These are phyloP conservation scores for Liopterus haemorrhoidalis DNA, from an alignment of 2,888 invertebrate species.

Conservation along the genomic window DNA sequence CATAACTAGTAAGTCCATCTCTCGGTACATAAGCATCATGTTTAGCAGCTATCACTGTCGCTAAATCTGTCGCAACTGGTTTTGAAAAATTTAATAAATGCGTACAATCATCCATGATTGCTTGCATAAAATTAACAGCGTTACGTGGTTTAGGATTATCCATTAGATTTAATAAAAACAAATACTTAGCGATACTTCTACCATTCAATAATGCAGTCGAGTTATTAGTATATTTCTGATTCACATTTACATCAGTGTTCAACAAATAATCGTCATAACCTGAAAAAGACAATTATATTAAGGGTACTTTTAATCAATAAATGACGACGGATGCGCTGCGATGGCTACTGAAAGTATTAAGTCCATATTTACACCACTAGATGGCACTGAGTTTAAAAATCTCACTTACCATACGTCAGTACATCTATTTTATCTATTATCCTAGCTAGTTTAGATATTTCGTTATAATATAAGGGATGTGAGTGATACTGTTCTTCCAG, in stretches of 20 bases:
- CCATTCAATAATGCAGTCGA: too few relatives aligned
- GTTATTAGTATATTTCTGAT: too few relatives aligned
- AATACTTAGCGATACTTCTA: background rate
- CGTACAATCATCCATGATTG: slow-evolving; percentile 98
- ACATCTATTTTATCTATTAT: slow-evolving; percentile 57
- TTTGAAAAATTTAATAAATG: slow-evolving; percentile 89
- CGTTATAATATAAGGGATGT: slow-evolving; percentile 72
- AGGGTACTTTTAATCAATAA: too few relatives aligned
- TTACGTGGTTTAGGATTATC: slow-evolving; percentile 45
- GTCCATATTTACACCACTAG: background rate
- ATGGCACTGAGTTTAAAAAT: background rate
- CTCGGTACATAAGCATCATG: slow-evolving; percentile 89
- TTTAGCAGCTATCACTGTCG: slow-evolving; percentile 85
- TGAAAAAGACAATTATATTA: background rate
- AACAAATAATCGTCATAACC: too few relatives aligned
- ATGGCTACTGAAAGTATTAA: too few relatives aligned
- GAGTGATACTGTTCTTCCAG: slow-evolving; percentile 82
- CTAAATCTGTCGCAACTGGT: slow-evolving; percentile 80
- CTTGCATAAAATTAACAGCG: slow-evolving; percentile 89
- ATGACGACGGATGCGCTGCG: too few relatives aligned
- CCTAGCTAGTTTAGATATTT: slow-evolving; percentile 81
- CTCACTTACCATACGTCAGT: background rate
- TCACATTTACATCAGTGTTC: too few relatives aligned
- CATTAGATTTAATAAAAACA: background rate
- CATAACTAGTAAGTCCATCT: slow-evolving; percentile 71